Percentiles rank a stretch among this genome's conserved stretches.
Conservation (phyloP, 2,888 invertebrate species). For the Diarsia mendica region DNA sequence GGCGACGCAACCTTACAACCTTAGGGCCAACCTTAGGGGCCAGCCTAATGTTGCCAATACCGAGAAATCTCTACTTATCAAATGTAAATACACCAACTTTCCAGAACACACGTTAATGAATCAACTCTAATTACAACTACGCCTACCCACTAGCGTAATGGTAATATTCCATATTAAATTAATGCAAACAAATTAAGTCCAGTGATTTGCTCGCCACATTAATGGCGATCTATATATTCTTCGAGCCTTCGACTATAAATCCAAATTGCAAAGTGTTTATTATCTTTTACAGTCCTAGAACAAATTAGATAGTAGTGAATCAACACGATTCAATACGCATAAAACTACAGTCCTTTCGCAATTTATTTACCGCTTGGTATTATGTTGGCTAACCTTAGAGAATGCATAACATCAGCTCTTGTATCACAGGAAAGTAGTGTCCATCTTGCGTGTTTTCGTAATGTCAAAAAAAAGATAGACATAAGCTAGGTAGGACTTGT, state of each 20-base stretch:
- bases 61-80: too few species aligned
- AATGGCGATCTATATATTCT: conserved; percentile 6
- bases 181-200: conserved; percentile 22
- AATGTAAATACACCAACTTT: conserved; percentile 7
- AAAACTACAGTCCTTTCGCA: conserved; percentile 1
- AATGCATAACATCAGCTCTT: too few species aligned
- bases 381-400: neutral
- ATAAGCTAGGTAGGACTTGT: neutral
- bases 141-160: neutral
- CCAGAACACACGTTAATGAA: conserved; percentile 5
- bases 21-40: neutral
- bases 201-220: conserved; percentile 23
- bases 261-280: conserved; percentile 25
- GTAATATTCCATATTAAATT: conserved; percentile 4
- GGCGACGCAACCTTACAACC: too few species aligned
- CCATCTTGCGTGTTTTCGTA: too few species aligned
- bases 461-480: too few species aligned
- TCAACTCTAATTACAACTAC: conserved; percentile 11
- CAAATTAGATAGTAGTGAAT: conserved; percentile 43
- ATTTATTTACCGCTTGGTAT: neutral
- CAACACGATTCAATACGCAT: conserved; percentile 32
- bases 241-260: conserved; percentile 16
- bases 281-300: conserved; percentile 32
- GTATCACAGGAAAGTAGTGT: too few species aligned
- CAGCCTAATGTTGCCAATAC: neutral